phyloP scores from a whole-genome alignment of 2,797 vertebrate genomes.

The Ispidina lecontei region DNA sequence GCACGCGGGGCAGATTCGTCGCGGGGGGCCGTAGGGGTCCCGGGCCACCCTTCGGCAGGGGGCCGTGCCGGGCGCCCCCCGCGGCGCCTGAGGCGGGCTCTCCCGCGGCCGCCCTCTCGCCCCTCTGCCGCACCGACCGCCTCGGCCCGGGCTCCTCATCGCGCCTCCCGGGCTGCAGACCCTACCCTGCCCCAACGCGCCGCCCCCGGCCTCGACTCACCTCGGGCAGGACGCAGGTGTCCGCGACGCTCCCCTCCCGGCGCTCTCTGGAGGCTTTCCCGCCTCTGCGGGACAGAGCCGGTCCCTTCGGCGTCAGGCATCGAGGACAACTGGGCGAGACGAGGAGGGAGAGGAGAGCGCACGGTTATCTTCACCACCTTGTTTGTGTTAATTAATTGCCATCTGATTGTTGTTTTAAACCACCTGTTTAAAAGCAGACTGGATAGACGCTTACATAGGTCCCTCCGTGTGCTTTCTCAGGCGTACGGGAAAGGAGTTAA shows the following conservation, averaged over 20 bases:
- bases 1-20: too few species aligned
- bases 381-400: neutral
- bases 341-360: accelerated
- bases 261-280: neutral
- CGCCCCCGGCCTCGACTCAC: neutral
- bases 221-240: neutral
- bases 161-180: too few species aligned
- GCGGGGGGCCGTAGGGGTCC: too few species aligned
- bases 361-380: neutral
- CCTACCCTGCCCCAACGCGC: neutral
- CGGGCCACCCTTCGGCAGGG: too few species aligned
- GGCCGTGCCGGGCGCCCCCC: too few species aligned
- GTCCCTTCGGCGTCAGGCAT: accelerated
- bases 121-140: neutral
- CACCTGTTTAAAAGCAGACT: neutral
- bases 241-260: neutral
- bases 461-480: neutral
- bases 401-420: neutral
- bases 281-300: accelerated
- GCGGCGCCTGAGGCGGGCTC: too few species aligned
- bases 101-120: neutral
- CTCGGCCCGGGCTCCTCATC: neutral
- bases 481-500: neutral
- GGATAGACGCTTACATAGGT: accelerated
- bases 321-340: neutral